Base-by-base conservation (phyloP, 2,888 invertebrate species). In the Bombylius discolor region DNA sequence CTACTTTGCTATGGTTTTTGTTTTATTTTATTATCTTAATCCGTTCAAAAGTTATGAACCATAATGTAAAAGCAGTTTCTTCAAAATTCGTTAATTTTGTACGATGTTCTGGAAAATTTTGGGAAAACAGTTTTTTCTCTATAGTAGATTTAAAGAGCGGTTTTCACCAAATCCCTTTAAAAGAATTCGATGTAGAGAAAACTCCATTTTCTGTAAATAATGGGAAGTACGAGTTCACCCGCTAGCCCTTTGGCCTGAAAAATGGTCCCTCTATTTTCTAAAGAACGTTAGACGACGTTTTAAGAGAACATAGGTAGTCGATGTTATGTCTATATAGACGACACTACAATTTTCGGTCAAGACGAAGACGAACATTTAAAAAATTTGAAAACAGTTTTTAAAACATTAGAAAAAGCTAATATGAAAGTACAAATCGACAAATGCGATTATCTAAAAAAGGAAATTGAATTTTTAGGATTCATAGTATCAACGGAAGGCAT, bases 381-480 rank as follows among this genome's bases (percentile, higher is more conserved):
- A n/a, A 56, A 55, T 39, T 12, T 57, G 14, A 49, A 54, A 47
- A 23, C 46, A 14, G 36, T 54, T 3, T 54, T 56, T 32, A 11
- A 53, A 47, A 53, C 53, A 23, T 23, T 58, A 8, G 51, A 58
- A 52, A 12, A n/a, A 3, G 58, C 58, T 12, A 58, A 56, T n/a
- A 46, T 58, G 12, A 56, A 58, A 47, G 45, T 56, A 3, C 56
- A 66, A 53, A 42, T 65, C 0, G 63, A 65, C 44, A 65, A 64
- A 55, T 62, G 60, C 14, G 61, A 66, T 56, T 67, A 68, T 58
- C 57, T 68, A 12, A 56, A 56, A 47, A 62, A 63, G 32, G 60
- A 62, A 52, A 63, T 70, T 3, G 62, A 64, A 42, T 70, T 63
- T 56, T 59, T 72, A 32, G 69, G 69, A 6, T 68, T 68, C 52